phyloP scores from a whole-genome alignment of 30 jellyfish, hydroid and myxozoan species.

The Nemopilema nomurai region DNA sequence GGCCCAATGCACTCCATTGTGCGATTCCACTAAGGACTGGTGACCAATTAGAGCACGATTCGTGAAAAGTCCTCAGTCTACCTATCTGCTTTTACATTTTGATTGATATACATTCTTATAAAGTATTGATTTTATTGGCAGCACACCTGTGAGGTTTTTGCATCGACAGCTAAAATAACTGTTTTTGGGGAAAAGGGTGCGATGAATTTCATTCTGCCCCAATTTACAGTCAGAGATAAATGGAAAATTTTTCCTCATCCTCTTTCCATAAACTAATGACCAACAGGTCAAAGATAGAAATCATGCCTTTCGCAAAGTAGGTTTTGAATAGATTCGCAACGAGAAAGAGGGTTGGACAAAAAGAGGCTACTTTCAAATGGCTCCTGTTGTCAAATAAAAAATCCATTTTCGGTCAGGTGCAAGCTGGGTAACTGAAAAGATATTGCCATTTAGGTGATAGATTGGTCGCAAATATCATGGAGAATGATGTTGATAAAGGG shows the following conservation, averaged over 20 bases:
- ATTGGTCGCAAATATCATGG: not conserved
- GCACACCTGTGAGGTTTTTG: too few relatives aligned
- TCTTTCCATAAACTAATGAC: too few relatives aligned
- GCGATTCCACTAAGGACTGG: slow-evolving; percentile 13
- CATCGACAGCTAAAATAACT: too few relatives aligned
- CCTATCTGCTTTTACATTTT: too few relatives aligned
- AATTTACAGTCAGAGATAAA: too few relatives aligned
- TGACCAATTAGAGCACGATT: slow-evolving; percentile 7
- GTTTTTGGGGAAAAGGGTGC: too few relatives aligned
- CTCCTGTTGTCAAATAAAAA: not conserved
- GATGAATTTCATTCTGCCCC: too few relatives aligned
- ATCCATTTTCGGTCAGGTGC: not conserved
- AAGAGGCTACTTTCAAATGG: slow-evolving; percentile 2
- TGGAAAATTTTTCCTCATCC: too few relatives aligned
- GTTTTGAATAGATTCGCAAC: not conserved
- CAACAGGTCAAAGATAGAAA: too few relatives aligned
- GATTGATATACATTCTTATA: too few relatives aligned
- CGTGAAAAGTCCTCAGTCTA: too few relatives aligned
- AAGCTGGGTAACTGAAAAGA: not conserved
- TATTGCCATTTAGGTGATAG: not conserved
- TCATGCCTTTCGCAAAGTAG: not conserved
- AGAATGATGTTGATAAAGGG: slow-evolving; percentile 5
- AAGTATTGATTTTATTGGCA: too few relatives aligned
- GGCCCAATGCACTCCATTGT: slow-evolving; percentile 6
- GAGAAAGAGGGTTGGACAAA: not conserved